Percentiles rank a stretch among this genome's conserved stretches.
Conservation (phyloP, 1,140 invertebrate genomes). For the Bombus ignitus region DNA sequence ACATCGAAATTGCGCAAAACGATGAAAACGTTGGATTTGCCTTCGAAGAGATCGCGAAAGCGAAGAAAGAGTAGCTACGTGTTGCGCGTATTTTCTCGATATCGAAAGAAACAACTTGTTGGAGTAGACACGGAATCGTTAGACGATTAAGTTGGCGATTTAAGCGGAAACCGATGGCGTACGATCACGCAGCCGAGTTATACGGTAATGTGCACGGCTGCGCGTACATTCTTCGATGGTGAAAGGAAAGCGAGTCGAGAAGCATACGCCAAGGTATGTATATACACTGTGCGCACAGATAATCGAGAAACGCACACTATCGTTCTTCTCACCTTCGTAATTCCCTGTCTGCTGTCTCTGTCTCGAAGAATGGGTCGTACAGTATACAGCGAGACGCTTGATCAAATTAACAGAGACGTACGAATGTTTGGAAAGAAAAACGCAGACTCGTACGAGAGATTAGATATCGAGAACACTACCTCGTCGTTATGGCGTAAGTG, state of each 20-base stretch:
- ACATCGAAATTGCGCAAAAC: neutral
- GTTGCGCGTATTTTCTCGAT: no score
- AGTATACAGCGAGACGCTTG: neutral
- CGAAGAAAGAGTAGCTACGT: no score
- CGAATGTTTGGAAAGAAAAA: neutral
- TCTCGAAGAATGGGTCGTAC: no score
- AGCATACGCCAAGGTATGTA: neutral
- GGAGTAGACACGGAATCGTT: neutral
- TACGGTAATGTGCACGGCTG: neutral
- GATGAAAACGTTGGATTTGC: neutral
- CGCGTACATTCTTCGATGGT: slow-evolving; percentile 5
- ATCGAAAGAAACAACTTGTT: no score
- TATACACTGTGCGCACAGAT: neutral
- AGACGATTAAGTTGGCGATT: neutral
- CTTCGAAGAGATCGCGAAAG: neutral
- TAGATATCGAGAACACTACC: neutral
- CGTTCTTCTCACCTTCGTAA: neutral
- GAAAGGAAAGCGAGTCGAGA: slow-evolving; percentile 54
- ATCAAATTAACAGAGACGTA: neutral
- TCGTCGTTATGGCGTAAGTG: neutral
- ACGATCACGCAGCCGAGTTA: no score
- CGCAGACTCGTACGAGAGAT: neutral
- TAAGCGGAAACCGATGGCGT: neutral
- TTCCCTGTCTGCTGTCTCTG: neutral
- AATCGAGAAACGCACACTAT: neutral